Conservation (phyloP, 2,797 vertebrate genomes). For the Poecilia wingei region DNA sequence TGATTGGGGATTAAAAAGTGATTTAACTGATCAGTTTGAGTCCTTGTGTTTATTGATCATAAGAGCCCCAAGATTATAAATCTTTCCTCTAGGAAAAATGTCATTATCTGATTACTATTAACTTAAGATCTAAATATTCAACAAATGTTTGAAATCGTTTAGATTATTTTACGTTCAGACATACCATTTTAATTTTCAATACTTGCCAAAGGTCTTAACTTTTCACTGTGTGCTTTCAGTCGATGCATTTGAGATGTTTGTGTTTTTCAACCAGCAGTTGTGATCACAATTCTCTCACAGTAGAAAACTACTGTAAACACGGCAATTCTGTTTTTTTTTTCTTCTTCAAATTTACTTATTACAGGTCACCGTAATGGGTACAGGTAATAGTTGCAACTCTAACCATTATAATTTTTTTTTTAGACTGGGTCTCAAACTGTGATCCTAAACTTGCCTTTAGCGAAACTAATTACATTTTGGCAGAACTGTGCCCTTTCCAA, state of each 20-base stretch:
- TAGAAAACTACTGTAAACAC: not conserved
- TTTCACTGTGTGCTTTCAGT: not conserved
- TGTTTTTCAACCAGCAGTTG: not conserved
- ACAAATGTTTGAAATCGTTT: not conserved
- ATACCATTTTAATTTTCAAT: not conserved
- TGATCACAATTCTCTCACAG: not conserved
- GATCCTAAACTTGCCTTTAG: not conserved
- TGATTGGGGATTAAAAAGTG: not conserved
- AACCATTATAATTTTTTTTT: too few relatives aligned
- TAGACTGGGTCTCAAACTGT: not conserved
- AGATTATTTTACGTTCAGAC: not conserved
- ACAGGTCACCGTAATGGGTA: too few relatives aligned
- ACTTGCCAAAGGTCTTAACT: not conserved
- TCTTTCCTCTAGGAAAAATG: conserved; percentile 60
- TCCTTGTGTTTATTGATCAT: conserved; percentile 42
- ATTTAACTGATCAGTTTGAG: conserved; percentile 21
- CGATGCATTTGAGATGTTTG: not conserved
- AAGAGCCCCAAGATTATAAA: conserved; percentile 33
- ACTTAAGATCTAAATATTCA: not conserved
- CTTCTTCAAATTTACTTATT: not conserved
- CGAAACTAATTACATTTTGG: not conserved
- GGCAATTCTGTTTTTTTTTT: not conserved
- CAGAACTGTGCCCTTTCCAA: not conserved
- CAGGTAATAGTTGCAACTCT: too few relatives aligned
- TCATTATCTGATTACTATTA: not conserved